Percentiles rank a stretch among this genome's conserved stretches.
Evolutionary conservation across 2,888 invertebrate species (phyloP).

Genomic region (Doris montereyensis): DNA sequence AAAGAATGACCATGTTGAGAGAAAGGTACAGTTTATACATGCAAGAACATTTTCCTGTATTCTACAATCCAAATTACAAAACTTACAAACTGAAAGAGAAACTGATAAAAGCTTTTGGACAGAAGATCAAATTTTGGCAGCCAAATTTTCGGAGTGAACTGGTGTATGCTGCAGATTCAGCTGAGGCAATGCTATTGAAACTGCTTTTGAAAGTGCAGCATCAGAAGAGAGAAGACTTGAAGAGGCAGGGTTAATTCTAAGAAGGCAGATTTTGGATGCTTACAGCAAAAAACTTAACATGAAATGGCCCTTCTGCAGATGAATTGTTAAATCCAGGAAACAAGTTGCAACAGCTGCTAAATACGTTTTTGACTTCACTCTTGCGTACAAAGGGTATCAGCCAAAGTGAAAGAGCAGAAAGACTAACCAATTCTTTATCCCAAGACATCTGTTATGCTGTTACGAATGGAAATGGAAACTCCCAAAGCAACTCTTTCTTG

Average conservation of each 20-base stretch:
- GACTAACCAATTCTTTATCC: conserved; percentile 14
- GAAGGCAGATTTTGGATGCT: neutral
- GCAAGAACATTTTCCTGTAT: neutral
- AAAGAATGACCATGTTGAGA: conserved; percentile 33
- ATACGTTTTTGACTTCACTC: neutral
- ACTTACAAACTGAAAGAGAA: conserved; percentile 40
- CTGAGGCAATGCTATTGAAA: conserved; percentile 31
- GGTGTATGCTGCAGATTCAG: conserved; percentile 22
- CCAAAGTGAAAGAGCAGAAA: neutral
- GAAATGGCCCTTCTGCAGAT: neutral
- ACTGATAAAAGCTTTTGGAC: conserved; percentile 30
- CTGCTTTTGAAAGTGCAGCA: conserved; percentile 29
- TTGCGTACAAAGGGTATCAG: neutral
- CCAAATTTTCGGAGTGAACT: conserved; percentile 21
- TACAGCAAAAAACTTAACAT: neutral
- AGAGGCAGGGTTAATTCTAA: conserved; percentile 26
- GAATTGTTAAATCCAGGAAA: neutral
- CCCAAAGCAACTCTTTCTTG: conserved; percentile 29
- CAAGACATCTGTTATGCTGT: conserved; percentile 38
- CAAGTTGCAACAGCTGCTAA: neutral
- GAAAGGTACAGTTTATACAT: conserved; percentile 30
- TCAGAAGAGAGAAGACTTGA: conserved; percentile 20
- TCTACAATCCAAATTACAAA: conserved; percentile 31
- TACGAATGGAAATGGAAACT: conserved; percentile 29
- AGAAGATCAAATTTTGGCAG: conserved; percentile 28